These are phyloP conservation scores for Scopus umbretta DNA, from an alignment of 2,113 vertebrate species.

Conservation along the genomic window DNA sequence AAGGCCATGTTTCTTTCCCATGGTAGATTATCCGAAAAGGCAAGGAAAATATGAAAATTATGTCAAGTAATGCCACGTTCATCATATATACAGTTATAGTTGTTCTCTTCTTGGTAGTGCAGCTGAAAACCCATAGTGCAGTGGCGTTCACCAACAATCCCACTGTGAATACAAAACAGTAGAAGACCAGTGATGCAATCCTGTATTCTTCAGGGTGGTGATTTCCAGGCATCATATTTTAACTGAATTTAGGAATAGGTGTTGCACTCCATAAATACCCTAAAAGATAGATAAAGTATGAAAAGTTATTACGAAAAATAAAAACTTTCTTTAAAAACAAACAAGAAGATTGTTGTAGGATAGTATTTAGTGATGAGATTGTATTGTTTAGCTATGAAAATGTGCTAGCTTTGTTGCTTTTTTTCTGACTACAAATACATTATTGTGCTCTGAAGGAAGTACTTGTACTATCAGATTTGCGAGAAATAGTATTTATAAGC, in stretches of 20 bases:
- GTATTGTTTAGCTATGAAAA: neutral
- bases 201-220: conserved; percentile 78
- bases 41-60: conserved; percentile 83
- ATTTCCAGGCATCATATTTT: neutral
- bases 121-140: conserved; percentile 94
- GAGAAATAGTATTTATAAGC: neutral
- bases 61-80: conserved; percentile 90
- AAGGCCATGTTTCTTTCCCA: conserved; percentile 81
- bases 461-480: neutral
- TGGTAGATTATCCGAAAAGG: conserved; percentile 90
- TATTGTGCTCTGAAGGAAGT: neutral
- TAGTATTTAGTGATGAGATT: neutral
- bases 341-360: neutral
- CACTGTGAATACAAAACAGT: conserved; percentile 80
- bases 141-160: conserved; percentile 87
- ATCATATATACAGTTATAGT: conserved; percentile 95
- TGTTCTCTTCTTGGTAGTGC: conserved; percentile 92
- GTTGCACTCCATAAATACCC: neutral
- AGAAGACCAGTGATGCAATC: conserved; percentile 82
- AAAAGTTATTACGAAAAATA: neutral
- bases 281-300: neutral
- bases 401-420: neutral
- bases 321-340: neutral
- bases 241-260: neutral
- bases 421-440: neutral